A percentile compares a stretch with the other conserved stretches of the same genome.
Evolutionary conservation across 2,113 vertebrate genomes (phyloP).

Genomic region (Triplophysa rosa): DNA sequence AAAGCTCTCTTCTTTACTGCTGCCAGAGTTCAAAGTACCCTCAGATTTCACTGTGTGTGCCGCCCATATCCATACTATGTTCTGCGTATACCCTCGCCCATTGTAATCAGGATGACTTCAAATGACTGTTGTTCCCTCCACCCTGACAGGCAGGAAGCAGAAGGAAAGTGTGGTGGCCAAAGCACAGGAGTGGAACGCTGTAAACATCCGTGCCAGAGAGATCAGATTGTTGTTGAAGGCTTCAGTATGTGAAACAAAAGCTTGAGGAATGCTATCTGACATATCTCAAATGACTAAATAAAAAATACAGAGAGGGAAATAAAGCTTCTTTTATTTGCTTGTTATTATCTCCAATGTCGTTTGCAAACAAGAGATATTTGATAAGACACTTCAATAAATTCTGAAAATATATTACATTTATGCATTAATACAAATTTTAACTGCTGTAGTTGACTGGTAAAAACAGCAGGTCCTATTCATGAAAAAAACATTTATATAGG

Average conservation of each 20-base stretch:
- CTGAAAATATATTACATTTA: too few relatives aligned
- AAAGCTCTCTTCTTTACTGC: slow-evolving; percentile 17
- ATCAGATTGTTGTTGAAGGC: slow-evolving; percentile 65
- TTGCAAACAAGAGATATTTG: slow-evolving; percentile 51
- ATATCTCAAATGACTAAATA: slow-evolving; percentile 54
- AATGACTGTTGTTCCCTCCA: slow-evolving; percentile 56
- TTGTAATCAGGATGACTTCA: slow-evolving; percentile 55
- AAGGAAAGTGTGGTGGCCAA: slow-evolving; percentile 62
- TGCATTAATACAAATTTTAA: slow-evolving; percentile 14
- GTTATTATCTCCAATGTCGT: slow-evolving; percentile 64
- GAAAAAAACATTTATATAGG: slow-evolving; percentile 13
- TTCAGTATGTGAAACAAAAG: slow-evolving; percentile 68
- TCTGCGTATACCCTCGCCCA: slow-evolving; percentile 34
- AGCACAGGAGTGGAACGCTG: slow-evolving; percentile 51
- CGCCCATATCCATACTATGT: slow-evolving; percentile 18
- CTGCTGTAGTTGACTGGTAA: neutral
- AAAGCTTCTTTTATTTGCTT: slow-evolving; percentile 54
- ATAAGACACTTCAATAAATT: too few relatives aligned
- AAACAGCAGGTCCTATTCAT: slow-evolving; percentile 34
- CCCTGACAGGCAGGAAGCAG: slow-evolving; percentile 70
- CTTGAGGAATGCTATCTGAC: slow-evolving; percentile 64
- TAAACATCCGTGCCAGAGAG: slow-evolving; percentile 65
- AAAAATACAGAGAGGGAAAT: neutral
- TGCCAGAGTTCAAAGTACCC: slow-evolving; percentile 18
- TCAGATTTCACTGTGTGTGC: neutral